Evolutionary conservation across 2,888 invertebrate genomes (phyloP).

Genomic region (Melipona bicolor): DNA sequence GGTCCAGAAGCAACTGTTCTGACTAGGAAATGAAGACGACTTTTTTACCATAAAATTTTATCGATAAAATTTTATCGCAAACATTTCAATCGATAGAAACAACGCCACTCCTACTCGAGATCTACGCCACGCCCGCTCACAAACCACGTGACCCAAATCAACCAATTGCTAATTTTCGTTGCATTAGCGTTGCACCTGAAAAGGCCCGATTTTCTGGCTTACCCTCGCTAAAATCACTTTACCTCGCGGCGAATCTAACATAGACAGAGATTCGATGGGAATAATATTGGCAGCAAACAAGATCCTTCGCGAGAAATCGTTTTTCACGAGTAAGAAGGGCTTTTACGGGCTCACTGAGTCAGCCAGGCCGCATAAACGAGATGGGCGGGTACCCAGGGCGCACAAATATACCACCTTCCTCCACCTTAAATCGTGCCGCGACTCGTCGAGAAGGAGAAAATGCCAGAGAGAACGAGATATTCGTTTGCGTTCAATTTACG

Average conservation of each 20-base stretch:
- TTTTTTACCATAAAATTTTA: too few species aligned
- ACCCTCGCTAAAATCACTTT: too few species aligned
- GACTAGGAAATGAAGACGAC: too few species aligned
- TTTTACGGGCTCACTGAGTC: constrained; percentile 77
- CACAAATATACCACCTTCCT: constrained; percentile 78
- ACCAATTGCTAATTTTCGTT: too few species aligned
- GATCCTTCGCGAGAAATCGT: constrained; percentile 77
- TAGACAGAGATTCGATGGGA: constrained; percentile 54
- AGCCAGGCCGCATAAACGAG: constrained; percentile 80
- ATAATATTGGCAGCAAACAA: constrained; percentile 74
- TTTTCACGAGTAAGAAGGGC: constrained; percentile 74
- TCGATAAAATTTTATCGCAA: too few species aligned
- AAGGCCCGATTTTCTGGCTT: too few species aligned
- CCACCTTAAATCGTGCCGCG: constrained; percentile 76
- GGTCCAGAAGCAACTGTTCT: too few species aligned
- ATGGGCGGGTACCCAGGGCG: constrained; percentile 79
- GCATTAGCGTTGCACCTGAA: too few species aligned
- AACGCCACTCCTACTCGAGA: too few species aligned
- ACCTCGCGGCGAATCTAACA: constrained; percentile 37
- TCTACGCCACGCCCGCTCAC: too few species aligned
- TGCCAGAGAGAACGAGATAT: constrained; percentile 14
- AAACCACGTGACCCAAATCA: too few species aligned
- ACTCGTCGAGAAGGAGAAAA: constrained; percentile 41
- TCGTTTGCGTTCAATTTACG: constrained; percentile 42
- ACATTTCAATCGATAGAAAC: too few species aligned